Evolutionary conservation across 2,797 vertebrate species (phyloP).

Genomic region (Fistularia tabacaria): DNA sequence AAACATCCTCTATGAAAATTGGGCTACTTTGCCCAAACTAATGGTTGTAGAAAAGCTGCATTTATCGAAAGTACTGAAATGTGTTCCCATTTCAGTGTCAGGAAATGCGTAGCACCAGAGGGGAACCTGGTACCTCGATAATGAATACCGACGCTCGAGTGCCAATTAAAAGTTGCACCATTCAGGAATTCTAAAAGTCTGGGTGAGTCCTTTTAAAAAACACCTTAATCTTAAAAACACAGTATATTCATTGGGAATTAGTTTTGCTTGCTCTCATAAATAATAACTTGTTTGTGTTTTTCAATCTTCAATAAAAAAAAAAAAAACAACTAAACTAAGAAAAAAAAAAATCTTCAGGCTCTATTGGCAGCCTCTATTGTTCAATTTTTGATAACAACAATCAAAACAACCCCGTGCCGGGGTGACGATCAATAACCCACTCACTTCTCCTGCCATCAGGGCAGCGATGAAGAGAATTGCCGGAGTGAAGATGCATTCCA

Average conservation of each 20-base stretch:
- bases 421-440: slow-evolving; percentile 65
- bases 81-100: too few species aligned
- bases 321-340: neutral
- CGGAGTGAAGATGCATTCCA: slow-evolving; percentile 62
- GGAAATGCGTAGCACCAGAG: neutral
- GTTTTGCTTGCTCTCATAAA: slow-evolving; percentile 53
- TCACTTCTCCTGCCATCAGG: slow-evolving; percentile 36
- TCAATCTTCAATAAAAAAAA: slow-evolving; percentile 59
- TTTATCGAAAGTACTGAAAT: too few species aligned
- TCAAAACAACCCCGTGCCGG: slow-evolving; percentile 50
- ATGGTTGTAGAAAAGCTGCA: too few species aligned
- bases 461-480: slow-evolving; percentile 46
- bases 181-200: slow-evolving; percentile 9
- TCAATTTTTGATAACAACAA: slow-evolving; percentile 71
- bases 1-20: too few species aligned
- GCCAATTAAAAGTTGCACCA: slow-evolving; percentile 7
- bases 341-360: slow-evolving; percentile 64
- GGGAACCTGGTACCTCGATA: neutral
- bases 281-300: slow-evolving; percentile 68
- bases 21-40: too few species aligned
- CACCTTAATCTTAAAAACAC: slow-evolving; percentile 35
- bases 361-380: slow-evolving; percentile 57
- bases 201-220: slow-evolving; percentile 19
- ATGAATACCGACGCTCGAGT: neutral
- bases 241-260: slow-evolving; percentile 37